Evolutionary conservation across 2,113 vertebrate species (phyloP), one percentile per base, ranked within the genome.

Genomic region (Elachura formosa): DNA sequence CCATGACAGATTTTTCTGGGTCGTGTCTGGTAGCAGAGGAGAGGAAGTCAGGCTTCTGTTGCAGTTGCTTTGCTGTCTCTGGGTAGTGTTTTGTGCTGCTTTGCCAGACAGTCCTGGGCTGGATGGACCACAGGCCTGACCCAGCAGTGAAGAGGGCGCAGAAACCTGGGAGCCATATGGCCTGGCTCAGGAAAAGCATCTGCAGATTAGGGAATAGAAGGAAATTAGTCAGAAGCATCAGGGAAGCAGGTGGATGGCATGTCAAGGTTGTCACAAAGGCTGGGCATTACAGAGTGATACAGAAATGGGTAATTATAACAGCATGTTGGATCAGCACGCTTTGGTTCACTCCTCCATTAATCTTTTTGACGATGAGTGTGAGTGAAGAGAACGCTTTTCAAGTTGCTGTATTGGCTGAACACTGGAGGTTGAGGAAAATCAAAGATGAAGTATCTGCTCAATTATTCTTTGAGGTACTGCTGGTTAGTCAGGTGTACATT

Each of bases 161-260:
- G 71, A 46, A n/a, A 51, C 31, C 29, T 6, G 41, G 75, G 41
- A 63, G 40, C 91, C 93, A 77, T 87, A 87, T 95, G 96, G 84
- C 46, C 54, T 66, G 67, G 90, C 79, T 95, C 74, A 87, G 87
- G 51, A 87, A 73, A 45, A 91, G 67, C 71, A 71, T 91, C 86
- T 91, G 48, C 0, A 9, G 87, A 89, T 94, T 96, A 97, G 66
- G 46, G 74, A 91, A 26, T 73, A 46, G 74, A 68, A 84, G 76
- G 51, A 91, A 97, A 94, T 93, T 46, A 89, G 84, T 82, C 63
- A 80, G 29, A 94, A 83, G 66, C 88, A 71, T 94, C 67, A 67
- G 84, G 67, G 62, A 89, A 66, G 54, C 83, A 87, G 81, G 93
- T 94, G 71, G 62, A 69, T 89, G 78, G 71, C 67, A 20, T 62